Conservation (phyloP, 2,797 vertebrate genomes). For the Capromys pilorides region DNA sequence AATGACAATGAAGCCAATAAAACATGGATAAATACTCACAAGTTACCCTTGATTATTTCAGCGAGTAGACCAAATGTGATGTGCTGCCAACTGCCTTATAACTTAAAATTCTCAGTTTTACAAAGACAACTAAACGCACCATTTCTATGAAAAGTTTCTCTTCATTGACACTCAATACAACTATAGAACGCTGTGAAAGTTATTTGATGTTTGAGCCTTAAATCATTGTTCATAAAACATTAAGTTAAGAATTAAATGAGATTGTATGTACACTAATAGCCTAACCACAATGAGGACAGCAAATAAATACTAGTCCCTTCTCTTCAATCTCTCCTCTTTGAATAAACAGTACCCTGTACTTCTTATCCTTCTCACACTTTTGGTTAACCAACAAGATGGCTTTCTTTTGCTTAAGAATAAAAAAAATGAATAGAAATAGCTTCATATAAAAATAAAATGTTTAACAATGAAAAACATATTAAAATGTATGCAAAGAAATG, state of each 20-base stretch:
- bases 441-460: background rate
- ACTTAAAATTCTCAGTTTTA: background rate
- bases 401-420: conserved; percentile 4
- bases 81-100: background rate
- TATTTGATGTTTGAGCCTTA: background rate
- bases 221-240: background rate
- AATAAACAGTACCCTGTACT: background rate
- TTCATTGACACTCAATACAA: background rate
- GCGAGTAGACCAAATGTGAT: background rate
- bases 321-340: background rate
- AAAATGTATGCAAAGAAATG: background rate
- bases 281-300: background rate
- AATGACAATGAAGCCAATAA: background rate
- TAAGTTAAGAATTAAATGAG: conserved; percentile 17
- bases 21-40: background rate
- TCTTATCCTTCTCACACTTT: background rate
- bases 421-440: background rate
- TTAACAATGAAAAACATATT: conserved; percentile 2
- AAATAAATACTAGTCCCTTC: background rate
- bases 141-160: background rate
- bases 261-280: background rate
- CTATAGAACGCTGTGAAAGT: background rate
- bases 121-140: background rate
- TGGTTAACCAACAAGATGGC: background rate
- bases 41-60: background rate